Conservation (phyloP, 2,797 vertebrate genomes). For the Oreochromis grahami region DNA sequence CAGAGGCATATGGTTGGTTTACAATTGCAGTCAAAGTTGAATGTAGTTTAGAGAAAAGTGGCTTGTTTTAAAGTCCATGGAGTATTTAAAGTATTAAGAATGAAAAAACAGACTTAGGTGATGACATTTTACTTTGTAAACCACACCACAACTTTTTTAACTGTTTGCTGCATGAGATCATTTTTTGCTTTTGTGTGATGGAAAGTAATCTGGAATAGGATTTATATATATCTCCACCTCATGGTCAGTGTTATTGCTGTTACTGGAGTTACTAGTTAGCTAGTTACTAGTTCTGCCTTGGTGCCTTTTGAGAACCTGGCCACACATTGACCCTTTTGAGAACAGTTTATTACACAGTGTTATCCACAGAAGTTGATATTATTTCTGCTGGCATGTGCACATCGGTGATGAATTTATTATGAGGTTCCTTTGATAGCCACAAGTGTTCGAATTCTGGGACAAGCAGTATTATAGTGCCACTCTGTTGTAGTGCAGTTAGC, state of each 20-base stretch:
- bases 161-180: neutral
- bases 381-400: neutral
- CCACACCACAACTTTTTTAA: neutral
- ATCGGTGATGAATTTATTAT: neutral
- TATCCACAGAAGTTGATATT: neutral
- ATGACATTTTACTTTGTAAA: neutral
- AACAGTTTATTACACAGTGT: neutral
- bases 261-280: neutral
- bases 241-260: neutral
- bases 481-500: rapidly evolving
- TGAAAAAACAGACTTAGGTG: neutral
- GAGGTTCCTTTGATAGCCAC: neutral
- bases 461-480: neutral
- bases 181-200: neutral
- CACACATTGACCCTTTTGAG: neutral
- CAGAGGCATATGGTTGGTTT: neutral
- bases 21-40: neutral
- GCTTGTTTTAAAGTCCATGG: neutral
- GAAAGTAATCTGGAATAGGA: neutral
- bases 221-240: neutral
- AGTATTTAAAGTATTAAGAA: neutral
- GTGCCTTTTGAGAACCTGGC: neutral
- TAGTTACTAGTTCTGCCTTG: neutral
- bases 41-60: neutral
- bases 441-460: rapidly evolving